A percentile compares a stretch with the other conserved stretches of the same genome.
Evolutionary conservation across 2,113 vertebrate genomes (phyloP).

Genomic region (Sapajus apella): DNA sequence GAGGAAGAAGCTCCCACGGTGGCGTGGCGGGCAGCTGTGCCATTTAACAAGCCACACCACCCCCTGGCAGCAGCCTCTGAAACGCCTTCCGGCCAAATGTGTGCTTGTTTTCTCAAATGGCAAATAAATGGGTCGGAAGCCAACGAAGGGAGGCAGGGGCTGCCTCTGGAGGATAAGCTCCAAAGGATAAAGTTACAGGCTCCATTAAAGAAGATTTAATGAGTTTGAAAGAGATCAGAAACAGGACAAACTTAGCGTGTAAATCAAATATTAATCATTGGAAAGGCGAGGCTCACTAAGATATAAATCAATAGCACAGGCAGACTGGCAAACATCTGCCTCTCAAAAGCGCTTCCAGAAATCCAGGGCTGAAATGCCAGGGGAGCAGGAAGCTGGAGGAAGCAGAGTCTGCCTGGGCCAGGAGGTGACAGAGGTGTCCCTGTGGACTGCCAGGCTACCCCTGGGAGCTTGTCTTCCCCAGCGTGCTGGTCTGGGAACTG

Average conservation of each 20-base stretch:
- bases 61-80: neutral
- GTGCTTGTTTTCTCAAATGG: neutral
- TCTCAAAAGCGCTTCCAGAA: neutral
- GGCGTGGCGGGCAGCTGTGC: neutral
- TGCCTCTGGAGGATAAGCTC: accelerated
- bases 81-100: neutral
- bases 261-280: neutral
- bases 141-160: neutral
- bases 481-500: neutral
- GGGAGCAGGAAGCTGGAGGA: neutral
- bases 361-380: neutral
- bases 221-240: neutral
- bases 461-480: neutral
- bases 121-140: neutral
- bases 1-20: neutral
- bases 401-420: neutral
- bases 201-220: neutral
- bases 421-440: accelerated
- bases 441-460: accelerated
- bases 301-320: neutral
- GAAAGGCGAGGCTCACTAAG: neutral
- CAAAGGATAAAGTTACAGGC: neutral
- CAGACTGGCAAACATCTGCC: neutral
- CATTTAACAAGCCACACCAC: neutral
- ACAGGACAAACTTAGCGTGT: neutral